These are phyloP conservation scores for Mus minutoides DNA, from an alignment of 2,797 vertebrate species.

Conservation along the genomic window DNA sequence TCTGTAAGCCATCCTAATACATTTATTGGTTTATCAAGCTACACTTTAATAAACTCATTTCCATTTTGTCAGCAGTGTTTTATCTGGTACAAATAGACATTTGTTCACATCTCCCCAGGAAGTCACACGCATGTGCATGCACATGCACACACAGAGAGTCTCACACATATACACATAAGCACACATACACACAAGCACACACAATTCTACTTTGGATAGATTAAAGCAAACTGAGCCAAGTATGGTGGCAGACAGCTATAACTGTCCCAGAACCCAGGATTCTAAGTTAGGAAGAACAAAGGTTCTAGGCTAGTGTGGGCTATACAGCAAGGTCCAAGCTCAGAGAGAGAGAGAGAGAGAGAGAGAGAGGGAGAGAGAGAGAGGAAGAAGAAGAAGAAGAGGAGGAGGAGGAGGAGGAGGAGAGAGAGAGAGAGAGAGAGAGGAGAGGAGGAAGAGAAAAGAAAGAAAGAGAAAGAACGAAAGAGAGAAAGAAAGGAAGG, in stretches of 20 bases:
- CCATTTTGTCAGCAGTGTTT: no score
- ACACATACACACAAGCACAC: not conserved
- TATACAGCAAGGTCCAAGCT: not conserved
- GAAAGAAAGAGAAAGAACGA: no score
- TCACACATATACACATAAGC: not conserved
- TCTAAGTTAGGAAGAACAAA: not conserved
- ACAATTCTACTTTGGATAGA: not conserved
- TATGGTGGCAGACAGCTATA: not conserved
- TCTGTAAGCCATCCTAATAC: not conserved
- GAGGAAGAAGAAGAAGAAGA: no score
- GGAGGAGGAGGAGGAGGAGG: no score
- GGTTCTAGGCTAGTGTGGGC: not conserved
- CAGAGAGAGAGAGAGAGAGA: no score
- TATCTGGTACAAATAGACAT: not conserved
- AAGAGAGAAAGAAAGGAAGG: no score
- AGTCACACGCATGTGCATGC: not conserved
- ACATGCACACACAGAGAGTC: no score
- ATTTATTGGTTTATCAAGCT: not conserved
- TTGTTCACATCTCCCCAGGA: not conserved
- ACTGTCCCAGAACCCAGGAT: no score
- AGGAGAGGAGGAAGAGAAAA: no score
- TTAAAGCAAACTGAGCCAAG: not conserved
- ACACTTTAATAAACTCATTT: not conserved
- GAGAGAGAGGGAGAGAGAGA: no score
- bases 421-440: no score